Percentiles rank a stretch among this genome's conserved stretches.
Conservation (phyloP, 2,888 invertebrate species). For the Pachycephus smyrnensis region DNA sequence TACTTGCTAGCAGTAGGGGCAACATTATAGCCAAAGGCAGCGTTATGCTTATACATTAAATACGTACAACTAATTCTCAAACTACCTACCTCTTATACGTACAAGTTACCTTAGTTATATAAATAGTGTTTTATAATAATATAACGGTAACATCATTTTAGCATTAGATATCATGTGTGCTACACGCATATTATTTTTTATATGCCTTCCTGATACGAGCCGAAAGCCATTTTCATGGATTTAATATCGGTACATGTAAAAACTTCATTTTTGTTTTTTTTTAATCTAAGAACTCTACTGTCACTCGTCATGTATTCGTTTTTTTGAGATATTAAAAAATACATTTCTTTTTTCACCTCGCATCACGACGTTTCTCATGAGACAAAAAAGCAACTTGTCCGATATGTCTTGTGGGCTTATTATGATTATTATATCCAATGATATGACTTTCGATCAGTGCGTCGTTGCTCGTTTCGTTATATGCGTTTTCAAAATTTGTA, state of each 20-base stretch:
- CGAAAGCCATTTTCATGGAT: not conserved
- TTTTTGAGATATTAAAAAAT: not conserved
- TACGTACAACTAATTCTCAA: conserved; percentile 49
- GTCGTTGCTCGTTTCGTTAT: not conserved
- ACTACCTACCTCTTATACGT: conserved; percentile 36
- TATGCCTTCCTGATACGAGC: conserved; percentile 17
- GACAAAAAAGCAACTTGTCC: not conserved
- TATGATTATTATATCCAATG: not conserved
- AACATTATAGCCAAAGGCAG: conserved; percentile 65
- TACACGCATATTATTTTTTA: conserved; percentile 34
- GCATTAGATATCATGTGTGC: conserved; percentile 40
- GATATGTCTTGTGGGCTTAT: not conserved
- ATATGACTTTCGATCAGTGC: not conserved
- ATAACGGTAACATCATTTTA: conserved; percentile 60
- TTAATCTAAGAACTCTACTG: not conserved
- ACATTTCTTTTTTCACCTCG: not conserved
- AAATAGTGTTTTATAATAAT: conserved; percentile 61
- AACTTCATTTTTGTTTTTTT: not conserved
- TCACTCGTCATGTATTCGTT: not conserved
- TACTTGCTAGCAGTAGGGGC: conserved; percentile 62
- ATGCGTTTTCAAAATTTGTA: not conserved
- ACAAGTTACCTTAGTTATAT: conserved; percentile 45
- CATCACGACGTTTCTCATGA: not conserved
- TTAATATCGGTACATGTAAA: not conserved
- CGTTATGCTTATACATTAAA: conserved; percentile 55